These are phyloP conservation scores for Drosophila austrosaltans DNA, from an alignment of 2,888 invertebrate genomes.

Conservation along the genomic window DNA sequence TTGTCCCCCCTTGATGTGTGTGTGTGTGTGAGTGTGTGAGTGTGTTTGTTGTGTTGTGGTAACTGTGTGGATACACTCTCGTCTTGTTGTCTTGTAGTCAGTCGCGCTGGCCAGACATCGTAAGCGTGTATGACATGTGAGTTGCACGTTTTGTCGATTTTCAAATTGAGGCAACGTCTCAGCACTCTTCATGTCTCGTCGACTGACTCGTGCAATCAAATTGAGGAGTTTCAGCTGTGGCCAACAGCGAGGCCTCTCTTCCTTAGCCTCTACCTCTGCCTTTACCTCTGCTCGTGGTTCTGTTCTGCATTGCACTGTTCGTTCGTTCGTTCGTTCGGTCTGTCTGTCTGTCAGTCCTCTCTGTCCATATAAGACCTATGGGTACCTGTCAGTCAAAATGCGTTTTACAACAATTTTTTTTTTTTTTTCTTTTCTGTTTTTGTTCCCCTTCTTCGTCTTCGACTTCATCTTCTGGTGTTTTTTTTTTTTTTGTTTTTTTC, in stretches of 20 bases:
- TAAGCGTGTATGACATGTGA: conserved; percentile 78
- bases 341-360: conserved; percentile 34
- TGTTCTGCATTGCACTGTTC: conserved; percentile 22
- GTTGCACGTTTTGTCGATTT: conserved; percentile 80
- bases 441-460: conserved; percentile 9
- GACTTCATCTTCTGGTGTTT: conserved; percentile 19
- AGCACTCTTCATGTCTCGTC: conserved; percentile 51
- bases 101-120: conserved; percentile 39
- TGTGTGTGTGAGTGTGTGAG: no score
- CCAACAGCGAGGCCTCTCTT: conserved; percentile 2
- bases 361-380: conserved; percentile 64
- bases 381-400: conserved; percentile 80
- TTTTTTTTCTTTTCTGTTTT: conserved; percentile 5
- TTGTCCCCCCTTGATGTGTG: conserved; percentile 42
- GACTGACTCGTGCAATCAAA: conserved; percentile 72
- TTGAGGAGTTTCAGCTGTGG: conserved; percentile 70
- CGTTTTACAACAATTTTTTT: conserved; percentile 72
- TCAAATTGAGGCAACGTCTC: conserved; percentile 73
- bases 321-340: neutral
- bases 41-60: conserved; percentile 6
- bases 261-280: neutral
- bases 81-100: conserved; percentile 29
- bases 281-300: neutral
- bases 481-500: conserved; percentile 37
- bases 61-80: conserved; percentile 4